Conservation (phyloP, 2,113 vertebrate genomes). For the Atrichornis clamosus region DNA sequence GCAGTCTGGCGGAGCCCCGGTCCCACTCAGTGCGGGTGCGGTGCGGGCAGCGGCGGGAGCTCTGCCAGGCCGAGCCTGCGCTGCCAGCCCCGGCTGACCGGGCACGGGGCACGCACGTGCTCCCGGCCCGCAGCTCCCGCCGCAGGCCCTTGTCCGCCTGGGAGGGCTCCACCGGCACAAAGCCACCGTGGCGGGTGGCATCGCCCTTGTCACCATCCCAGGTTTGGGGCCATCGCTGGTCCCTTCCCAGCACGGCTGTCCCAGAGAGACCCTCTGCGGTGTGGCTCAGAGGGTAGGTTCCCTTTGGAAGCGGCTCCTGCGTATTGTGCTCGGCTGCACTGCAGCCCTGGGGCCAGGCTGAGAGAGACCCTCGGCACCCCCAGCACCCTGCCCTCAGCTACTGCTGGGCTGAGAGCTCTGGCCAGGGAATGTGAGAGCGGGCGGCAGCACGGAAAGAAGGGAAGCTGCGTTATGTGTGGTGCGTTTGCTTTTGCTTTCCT, state of each 20-base stretch:
- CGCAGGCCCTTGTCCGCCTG: background rate
- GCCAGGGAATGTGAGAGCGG: fast-evolving
- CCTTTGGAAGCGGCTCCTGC: background rate
- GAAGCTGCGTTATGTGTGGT: background rate
- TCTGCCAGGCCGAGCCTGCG: background rate
- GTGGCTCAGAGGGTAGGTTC: fast-evolving
- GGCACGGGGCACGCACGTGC: background rate
- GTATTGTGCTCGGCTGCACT: fast-evolving
- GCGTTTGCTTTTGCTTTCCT: background rate
- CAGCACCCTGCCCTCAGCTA: background rate
- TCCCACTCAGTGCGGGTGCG: too few species aligned
- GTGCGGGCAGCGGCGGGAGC: background rate
- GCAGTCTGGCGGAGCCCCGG: background rate
- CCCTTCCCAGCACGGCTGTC: background rate
- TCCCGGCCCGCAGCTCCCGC: background rate
- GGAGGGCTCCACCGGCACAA: background rate
- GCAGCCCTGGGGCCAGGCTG: background rate
- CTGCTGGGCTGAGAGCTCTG: background rate
- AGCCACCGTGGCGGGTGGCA: background rate
- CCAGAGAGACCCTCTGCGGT: background rate
- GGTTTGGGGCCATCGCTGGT: fast-evolving
- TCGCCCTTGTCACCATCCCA: background rate
- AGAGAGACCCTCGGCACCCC: fast-evolving
- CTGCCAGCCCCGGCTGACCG: background rate
- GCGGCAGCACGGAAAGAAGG: background rate